Conservation (phyloP, 2,113 vertebrate species). For the Hippocampus zosterae region DNA sequence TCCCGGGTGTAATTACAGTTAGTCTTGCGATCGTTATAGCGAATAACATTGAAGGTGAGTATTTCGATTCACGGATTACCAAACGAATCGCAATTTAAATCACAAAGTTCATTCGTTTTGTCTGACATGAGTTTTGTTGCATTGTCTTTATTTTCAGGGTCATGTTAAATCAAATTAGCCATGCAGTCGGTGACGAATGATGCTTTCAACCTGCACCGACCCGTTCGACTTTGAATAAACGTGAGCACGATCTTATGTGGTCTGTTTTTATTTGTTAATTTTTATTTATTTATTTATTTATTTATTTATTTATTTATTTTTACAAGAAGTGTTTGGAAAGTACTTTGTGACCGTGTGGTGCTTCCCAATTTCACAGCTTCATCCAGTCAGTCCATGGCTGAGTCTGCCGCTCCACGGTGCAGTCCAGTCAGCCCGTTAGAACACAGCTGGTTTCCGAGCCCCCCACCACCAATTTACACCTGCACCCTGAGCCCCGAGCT, state of each 20-base stretch:
- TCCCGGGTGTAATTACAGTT: conserved; percentile 39
- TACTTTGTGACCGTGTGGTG: background rate
- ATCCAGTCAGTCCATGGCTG: conserved; percentile 78
- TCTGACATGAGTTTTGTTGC: conserved; percentile 13
- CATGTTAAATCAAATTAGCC: conserved; percentile 10
- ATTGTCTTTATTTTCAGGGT: conserved; percentile 17
- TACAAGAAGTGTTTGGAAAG: background rate
- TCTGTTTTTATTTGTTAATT: background rate
- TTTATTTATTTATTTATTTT: background rate
- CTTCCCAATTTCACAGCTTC: conserved; percentile 17
- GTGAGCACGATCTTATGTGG: background rate
- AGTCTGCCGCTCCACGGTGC: conserved; percentile 73
- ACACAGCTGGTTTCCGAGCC: conserved; percentile 64
- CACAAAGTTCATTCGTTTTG: conserved; percentile 9
- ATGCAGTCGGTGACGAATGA: background rate
- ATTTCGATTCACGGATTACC: background rate
- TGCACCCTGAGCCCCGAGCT: conserved; percentile 87
- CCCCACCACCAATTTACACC: conserved; percentile 77
- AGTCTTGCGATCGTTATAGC: background rate
- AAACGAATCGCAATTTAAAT: background rate
- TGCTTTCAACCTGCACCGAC: conserved; percentile 8
- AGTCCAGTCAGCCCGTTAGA: conserved; percentile 70
- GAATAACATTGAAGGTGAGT: background rate
- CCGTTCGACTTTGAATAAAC: background rate
- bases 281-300: background rate